phyloP scores from a whole-genome alignment of 2,888 invertebrate species.

The Microctonus brassicae region DNA sequence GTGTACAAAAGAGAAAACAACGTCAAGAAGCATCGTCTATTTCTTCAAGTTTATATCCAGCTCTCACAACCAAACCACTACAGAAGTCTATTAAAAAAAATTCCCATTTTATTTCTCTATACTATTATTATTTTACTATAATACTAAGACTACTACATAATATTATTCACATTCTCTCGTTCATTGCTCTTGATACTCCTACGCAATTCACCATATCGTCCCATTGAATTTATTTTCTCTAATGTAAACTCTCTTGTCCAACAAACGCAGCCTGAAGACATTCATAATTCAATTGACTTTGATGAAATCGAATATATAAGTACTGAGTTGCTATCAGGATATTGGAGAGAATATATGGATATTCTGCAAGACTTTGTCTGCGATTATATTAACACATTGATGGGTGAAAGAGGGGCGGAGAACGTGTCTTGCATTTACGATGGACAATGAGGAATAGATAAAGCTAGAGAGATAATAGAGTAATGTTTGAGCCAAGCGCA shows the following conservation, averaged over 20 bases:
- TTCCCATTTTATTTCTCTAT: too few relatives aligned
- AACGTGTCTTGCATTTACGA: slow-evolving; percentile 22
- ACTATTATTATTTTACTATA: too few relatives aligned
- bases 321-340: slow-evolving; percentile 2
- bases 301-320: background rate
- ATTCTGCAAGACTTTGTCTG: background rate
- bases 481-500: background rate
- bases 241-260: background rate
- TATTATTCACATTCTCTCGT: too few relatives aligned
- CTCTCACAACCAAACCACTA: too few relatives aligned
- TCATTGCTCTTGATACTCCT: too few relatives aligned
- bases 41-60: slow-evolving; percentile 1
- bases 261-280: background rate
- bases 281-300: slow-evolving; percentile 17
- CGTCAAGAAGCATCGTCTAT: background rate
- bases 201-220: too few relatives aligned
- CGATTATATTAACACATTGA: slow-evolving; percentile 25
- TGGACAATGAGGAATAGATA: slow-evolving; percentile 7
- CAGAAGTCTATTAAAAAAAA: too few relatives aligned
- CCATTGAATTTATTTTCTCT: background rate
- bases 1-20: background rate
- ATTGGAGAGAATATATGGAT: background rate
- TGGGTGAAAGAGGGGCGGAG: background rate
- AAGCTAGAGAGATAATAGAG: background rate
- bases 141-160: too few relatives aligned